phyloP scores from a whole-genome alignment of 1,140 invertebrate species.

The Zaprionus camerounensis region DNA sequence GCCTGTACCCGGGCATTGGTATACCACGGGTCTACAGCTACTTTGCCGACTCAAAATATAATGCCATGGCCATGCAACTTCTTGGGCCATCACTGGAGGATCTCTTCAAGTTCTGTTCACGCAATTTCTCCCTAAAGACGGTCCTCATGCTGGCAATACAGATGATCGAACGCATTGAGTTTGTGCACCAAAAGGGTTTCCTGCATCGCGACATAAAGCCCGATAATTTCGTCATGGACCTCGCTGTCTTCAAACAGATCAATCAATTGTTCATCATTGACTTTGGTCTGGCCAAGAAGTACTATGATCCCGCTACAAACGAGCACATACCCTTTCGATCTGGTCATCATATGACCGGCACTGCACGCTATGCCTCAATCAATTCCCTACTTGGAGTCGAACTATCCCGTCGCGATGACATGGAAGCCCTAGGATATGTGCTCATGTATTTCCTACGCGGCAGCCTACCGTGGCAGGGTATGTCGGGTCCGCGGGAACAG shows the following conservation, averaged over 20 bases:
- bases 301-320: slow-evolving; percentile 91
- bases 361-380: slow-evolving; percentile 97
- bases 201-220: slow-evolving; percentile 98
- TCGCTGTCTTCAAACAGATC: slow-evolving; percentile 85
- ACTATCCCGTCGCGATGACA: slow-evolving; percentile 95
- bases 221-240: slow-evolving; percentile 99
- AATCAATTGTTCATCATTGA: slow-evolving; percentile 98
- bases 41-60: slow-evolving; percentile 93
- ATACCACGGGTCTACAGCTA: slow-evolving; percentile 96
- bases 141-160: slow-evolving; percentile 98
- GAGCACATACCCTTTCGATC: slow-evolving; percentile 95
- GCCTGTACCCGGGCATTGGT: slow-evolving; percentile 94
- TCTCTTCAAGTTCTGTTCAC: slow-evolving; percentile 96
- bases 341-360: slow-evolving; percentile 97
- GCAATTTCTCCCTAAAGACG: slow-evolving; percentile 97
- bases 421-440: slow-evolving; percentile 97
- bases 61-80: slow-evolving; percentile 97
- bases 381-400: slow-evolving; percentile 96
- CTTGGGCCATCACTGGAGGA: slow-evolving; percentile 97
- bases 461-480: slow-evolving; percentile 95
- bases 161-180: slow-evolving; percentile 94
- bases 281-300: slow-evolving; percentile 98
- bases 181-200: slow-evolving; percentile 95
- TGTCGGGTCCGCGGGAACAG: slow-evolving; percentile 94
- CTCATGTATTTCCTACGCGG: slow-evolving; percentile 97